Base-by-base conservation (phyloP, 1,140 invertebrate genomes). In the Heliconius nattereri region DNA sequence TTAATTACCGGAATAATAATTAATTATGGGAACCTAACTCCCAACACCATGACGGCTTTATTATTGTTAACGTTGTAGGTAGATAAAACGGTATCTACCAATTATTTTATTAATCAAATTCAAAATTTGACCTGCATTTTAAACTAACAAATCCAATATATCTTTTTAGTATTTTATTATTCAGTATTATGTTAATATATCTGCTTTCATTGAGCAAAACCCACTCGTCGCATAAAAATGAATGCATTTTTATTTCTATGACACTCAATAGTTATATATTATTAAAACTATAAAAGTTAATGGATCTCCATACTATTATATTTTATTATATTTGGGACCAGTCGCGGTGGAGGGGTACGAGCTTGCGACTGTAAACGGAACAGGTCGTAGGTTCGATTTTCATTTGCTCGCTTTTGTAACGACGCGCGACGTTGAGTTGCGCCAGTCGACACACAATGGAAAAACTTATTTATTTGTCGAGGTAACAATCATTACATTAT, bases 221-320 rank as follows among this genome's bases (percentile, higher is more conserved):
- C 60, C 60, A 66, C 60, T 26, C 60, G 57, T 60, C 57, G 13
- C 60, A 66, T 66, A 66, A 66, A 66, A 26, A 66, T 66, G 13
- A 66, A 66, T 66, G 60, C 60, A 29, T 26, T 66, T 45, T 66
- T 16, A 66, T 66, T 26, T 66, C 60, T 66, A 26, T 66, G 60
- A 66, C 13, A 66, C 11, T 66, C 5, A 29, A 66, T 29, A 66
- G 54, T 23, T 11, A 66, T 66, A 66, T 66, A 26, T 66, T 66
- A 66, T 66, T 29, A 5, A 16, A 13, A 66, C 60, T 13, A 13
- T 29, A 66, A 66, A 66, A 26, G 3, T 66, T 66, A 66, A 66
- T 66, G 23, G 60, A 29, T 26, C 60, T 23, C 6, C 26, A 29
- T 66, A 29, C 16, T 20, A 45, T 45, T 13, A 45, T 16, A 16